A percentile compares a stretch with the other conserved stretches of the same genome.
phyloP scores from a whole-genome alignment of 2,888 invertebrate genomes.

The Drosophila greeni region DNA sequence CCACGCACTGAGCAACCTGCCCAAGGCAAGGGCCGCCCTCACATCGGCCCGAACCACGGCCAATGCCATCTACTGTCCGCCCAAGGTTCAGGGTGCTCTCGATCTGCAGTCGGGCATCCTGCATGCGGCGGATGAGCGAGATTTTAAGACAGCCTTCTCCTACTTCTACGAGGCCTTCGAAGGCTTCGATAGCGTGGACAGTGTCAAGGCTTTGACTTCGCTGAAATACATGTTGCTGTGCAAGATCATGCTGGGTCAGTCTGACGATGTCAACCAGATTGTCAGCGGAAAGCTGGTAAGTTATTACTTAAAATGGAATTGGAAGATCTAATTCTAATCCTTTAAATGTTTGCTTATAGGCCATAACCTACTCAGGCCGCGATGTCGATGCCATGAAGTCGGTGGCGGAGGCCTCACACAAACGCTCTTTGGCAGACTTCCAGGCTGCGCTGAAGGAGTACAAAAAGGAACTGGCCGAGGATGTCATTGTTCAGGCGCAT shows the following conservation, averaged over 20 bases:
- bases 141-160: slow-evolving; percentile 99
- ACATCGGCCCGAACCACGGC: slow-evolving; percentile 99
- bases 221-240: slow-evolving; percentile 99
- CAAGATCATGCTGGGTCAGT: slow-evolving; percentile 98
- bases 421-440: slow-evolving; percentile 97
- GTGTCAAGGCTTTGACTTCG: slow-evolving; percentile 93
- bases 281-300: slow-evolving; percentile 92
- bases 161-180: slow-evolving; percentile 99
- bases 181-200: slow-evolving; percentile 97
- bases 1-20: slow-evolving; percentile 97
- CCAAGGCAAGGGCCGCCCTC: slow-evolving; percentile 96
- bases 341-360: slow-evolving; percentile 76
- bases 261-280: slow-evolving; percentile 96
- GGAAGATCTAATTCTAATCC: background rate
- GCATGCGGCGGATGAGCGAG: slow-evolving; percentile 99
- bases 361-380: slow-evolving; percentile 95
- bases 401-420: slow-evolving; percentile 96
- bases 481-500: slow-evolving; percentile 97
- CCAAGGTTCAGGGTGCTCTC: slow-evolving; percentile 97
- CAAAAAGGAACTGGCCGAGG: slow-evolving; percentile 93
- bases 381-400: slow-evolving; percentile 99
- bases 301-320: background rate
- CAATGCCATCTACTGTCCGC: slow-evolving; percentile 99
- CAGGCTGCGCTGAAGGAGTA: slow-evolving; percentile 92
- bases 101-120: slow-evolving; percentile 98